Conservation (phyloP, 2,888 invertebrate genomes). For the Monoplex corrugatus region DNA sequence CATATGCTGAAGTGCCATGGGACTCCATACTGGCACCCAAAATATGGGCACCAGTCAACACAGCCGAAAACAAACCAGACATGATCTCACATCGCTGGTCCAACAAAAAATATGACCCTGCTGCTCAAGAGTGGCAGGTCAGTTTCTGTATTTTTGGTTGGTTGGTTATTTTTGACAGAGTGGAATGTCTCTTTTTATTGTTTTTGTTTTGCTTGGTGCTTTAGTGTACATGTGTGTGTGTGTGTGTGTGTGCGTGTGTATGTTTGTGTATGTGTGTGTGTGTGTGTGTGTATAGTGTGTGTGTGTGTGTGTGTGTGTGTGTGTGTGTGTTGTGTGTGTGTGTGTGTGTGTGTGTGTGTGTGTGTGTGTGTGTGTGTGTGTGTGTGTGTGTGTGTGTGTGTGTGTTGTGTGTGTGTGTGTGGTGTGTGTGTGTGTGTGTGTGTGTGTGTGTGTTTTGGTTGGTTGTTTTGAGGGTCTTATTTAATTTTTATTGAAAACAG, state of each 20-base stretch:
- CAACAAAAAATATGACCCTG: conserved; percentile 75
- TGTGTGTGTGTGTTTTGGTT: not conserved
- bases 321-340: not conserved
- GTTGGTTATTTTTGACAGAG: not conserved
- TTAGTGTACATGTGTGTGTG: not conserved
- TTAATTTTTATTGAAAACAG: no score
- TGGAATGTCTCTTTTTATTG: not conserved
- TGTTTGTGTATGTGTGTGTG: conserved; percentile 2
- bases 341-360: conserved; percentile 16
- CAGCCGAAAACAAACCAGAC: conserved; percentile 76
- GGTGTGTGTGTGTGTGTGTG: not conserved
- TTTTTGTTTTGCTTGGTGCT: not conserved
- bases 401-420: not conserved
- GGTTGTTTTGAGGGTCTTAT: no score
- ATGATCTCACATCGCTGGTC: conserved; percentile 76
- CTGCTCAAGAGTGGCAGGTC: conserved; percentile 79
- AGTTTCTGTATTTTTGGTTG: not conserved
- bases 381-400: not conserved
- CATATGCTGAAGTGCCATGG: conserved; percentile 79
- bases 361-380: not conserved
- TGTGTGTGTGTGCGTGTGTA: not conserved
- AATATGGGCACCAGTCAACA: conserved; percentile 72
- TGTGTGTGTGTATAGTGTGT: not conserved
- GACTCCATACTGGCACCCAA: conserved; percentile 74
- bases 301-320: not conserved